Evolutionary conservation across 2,797 vertebrate species (phyloP).

Genomic region (Sebastes minor): DNA sequence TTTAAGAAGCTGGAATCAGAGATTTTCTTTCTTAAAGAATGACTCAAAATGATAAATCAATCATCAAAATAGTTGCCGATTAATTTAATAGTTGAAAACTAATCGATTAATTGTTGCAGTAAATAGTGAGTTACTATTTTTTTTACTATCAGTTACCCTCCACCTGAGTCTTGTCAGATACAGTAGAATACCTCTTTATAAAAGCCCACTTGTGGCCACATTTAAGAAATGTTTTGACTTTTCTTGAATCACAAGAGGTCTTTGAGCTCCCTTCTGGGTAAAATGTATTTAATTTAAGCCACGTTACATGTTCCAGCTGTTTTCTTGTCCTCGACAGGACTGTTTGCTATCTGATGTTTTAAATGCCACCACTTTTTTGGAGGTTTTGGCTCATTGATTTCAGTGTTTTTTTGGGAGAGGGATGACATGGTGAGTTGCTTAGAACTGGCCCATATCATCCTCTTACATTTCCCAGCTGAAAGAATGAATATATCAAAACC

Average conservation of each 20-base stretch:
- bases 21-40: no score
- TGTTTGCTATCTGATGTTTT: not conserved
- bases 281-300: not conserved
- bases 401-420: not conserved
- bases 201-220: not conserved
- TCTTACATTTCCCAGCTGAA: not conserved
- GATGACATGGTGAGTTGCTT: not conserved
- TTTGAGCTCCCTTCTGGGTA: not conserved
- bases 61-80: no score
- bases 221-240: not conserved
- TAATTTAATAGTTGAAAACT: no score
- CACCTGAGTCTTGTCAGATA: not conserved
- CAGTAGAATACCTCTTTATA: not conserved
- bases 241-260: not conserved
- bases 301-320: not conserved
- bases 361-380: not conserved
- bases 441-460: not conserved
- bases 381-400: conserved; percentile 27
- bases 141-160: not conserved
- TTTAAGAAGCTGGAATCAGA: no score
- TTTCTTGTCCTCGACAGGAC: not conserved
- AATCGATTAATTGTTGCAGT: not conserved
- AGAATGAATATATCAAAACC: not conserved
- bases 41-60: no score
- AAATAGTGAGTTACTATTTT: no score